These are phyloP conservation scores for Phycodurus eques DNA, from an alignment of 2,113 vertebrate genomes.

Conservation along the genomic window DNA sequence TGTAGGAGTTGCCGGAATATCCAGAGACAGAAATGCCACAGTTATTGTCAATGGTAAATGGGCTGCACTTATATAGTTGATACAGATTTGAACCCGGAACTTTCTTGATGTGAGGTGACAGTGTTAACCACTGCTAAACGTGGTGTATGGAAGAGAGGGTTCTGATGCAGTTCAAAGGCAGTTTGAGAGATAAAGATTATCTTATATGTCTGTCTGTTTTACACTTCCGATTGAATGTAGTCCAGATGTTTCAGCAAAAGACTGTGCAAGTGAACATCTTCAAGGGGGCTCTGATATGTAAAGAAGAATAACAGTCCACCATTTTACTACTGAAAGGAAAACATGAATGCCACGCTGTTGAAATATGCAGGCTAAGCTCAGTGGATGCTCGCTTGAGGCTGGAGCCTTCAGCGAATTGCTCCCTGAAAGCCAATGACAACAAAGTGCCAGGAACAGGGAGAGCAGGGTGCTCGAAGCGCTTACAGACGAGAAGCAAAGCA, in stretches of 20 bases:
- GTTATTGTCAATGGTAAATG: too few relatives aligned
- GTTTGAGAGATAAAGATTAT: background rate
- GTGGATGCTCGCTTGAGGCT: constrained; percentile 38
- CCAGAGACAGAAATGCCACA: background rate
- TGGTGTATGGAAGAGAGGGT: too few relatives aligned
- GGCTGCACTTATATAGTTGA: background rate
- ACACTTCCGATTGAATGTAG: constrained; percentile 7
- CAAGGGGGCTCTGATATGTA: background rate
- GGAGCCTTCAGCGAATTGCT: constrained; percentile 60
- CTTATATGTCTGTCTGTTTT: constrained; percentile 1
- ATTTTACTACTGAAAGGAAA: constrained; percentile 19
- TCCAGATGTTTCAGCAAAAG: constrained; percentile 19
- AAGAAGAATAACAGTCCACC: background rate
- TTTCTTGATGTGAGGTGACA: background rate
- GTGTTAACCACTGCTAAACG: background rate
- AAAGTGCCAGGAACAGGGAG: constrained; percentile 41
- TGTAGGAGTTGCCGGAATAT: background rate
- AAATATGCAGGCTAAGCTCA: constrained; percentile 53
- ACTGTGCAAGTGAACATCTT: constrained; percentile 32
- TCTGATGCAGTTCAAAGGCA: background rate
- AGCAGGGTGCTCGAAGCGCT: constrained; percentile 39
- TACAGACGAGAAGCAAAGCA: background rate
- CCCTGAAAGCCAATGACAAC: constrained; percentile 64
- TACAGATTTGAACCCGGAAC: background rate
- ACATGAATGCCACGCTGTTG: constrained; percentile 38